Evolutionary conservation across 2,888 invertebrate species (phyloP).

Genomic region (Anorthoa munda): DNA sequence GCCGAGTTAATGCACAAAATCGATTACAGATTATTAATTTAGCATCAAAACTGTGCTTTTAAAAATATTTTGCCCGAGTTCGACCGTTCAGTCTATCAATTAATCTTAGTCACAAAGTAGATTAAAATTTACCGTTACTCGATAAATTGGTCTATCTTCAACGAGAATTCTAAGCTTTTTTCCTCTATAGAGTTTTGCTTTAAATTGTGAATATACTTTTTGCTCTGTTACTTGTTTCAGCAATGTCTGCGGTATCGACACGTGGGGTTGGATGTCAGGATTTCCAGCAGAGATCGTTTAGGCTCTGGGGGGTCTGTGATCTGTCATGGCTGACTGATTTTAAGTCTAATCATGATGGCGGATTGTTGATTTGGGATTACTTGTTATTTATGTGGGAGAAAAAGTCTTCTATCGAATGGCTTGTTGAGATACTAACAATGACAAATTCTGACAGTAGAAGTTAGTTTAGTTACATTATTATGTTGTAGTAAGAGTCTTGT

Average conservation of each 20-base stretch:
- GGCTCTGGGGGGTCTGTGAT: neutral
- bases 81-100: constrained; percentile 60
- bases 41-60: constrained; percentile 53
- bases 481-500: neutral
- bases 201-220: constrained; percentile 46
- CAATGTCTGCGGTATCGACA: neutral
- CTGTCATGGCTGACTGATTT: constrained; percentile 23
- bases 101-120: constrained; percentile 72
- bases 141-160: constrained; percentile 52
- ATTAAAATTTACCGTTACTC: constrained; percentile 68
- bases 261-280: neutral
- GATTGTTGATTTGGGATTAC: neutral
- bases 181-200: constrained; percentile 21
- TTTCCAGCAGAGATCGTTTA: neutral
- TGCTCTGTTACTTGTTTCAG: constrained; percentile 36
- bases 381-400: neutral
- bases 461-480: neutral
- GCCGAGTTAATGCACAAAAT: constrained; percentile 38
- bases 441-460: neutral
- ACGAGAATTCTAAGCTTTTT: constrained; percentile 16
- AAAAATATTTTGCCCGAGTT: constrained; percentile 52
- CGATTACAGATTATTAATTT: constrained; percentile 51
- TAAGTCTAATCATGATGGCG: neutral
- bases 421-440: neutral
- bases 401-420: neutral